Conservation (phyloP, 2,113 vertebrate species). For the Bufo bufo region DNA sequence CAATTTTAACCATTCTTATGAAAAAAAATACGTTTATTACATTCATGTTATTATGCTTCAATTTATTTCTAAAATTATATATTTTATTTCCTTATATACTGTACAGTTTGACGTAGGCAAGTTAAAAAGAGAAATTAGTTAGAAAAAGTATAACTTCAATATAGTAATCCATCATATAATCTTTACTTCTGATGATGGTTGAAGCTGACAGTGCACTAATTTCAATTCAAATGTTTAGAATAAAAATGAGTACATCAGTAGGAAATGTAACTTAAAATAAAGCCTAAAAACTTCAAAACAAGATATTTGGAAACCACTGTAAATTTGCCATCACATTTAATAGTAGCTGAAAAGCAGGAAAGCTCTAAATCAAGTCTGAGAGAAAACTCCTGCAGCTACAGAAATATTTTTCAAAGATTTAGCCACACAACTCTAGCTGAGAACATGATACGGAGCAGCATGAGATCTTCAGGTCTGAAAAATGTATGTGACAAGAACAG, state of each 20-base stretch:
- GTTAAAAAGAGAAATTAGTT: not conserved
- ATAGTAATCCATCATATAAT: not conserved
- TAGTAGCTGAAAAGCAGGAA: conserved; percentile 34
- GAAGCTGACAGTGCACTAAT: conserved; percentile 2
- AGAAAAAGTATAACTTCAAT: not conserved
- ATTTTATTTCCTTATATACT: not conserved
- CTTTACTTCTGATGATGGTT: not conserved
- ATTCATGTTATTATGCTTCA: not conserved
- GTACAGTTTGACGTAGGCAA: not conserved
- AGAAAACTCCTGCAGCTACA: conserved; percentile 42
- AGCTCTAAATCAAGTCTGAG: conserved; percentile 53
- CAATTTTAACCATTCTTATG: not conserved
- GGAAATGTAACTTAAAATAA: conserved; percentile 50
- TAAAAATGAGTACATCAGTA: conserved; percentile 36
- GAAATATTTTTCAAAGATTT: conserved; percentile 55
- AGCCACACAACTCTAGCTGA: conserved; percentile 50
- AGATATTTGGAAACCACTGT: conserved; percentile 40
- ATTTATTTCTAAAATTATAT: not conserved
- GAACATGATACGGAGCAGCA: conserved; percentile 57
- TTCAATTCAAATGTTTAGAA: not conserved
- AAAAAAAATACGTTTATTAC: not conserved
- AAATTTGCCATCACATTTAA: conserved; percentile 47
- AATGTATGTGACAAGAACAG: conserved; percentile 55
- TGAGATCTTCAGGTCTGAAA: conserved; percentile 45
- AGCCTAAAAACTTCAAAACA: conserved; percentile 39